A percentile compares a stretch with the other conserved stretches of the same genome.
Evolutionary conservation across 2,888 invertebrate genomes (phyloP).

Genomic region (Cacoxenus indagator): DNA sequence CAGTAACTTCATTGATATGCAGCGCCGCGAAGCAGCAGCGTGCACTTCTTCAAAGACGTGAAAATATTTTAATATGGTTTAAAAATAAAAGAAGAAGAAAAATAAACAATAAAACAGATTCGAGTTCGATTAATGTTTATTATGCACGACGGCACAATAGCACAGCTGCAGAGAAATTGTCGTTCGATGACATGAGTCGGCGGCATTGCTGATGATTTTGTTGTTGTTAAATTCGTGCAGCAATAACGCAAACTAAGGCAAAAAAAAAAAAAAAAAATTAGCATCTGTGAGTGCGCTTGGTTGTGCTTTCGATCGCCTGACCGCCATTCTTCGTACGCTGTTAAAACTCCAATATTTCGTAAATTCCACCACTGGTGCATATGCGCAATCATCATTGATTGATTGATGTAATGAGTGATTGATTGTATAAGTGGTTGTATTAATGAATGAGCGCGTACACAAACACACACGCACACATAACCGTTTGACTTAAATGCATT

Average conservation of each 20-base stretch:
- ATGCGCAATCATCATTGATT: neutral
- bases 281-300: neutral
- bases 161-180: neutral
- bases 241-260: neutral
- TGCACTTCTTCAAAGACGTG: too few species aligned
- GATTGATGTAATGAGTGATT: neutral
- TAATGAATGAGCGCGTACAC: neutral
- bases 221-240: neutral
- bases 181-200: neutral
- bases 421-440: neutral
- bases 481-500: neutral
- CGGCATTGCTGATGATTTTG: neutral
- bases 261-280: neutral
- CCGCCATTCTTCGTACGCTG: neutral
- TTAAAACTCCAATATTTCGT: neutral
- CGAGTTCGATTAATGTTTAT: too few species aligned
- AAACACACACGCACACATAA: neutral
- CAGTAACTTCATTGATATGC: too few species aligned
- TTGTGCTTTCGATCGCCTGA: too few species aligned
- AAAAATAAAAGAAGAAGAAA: too few species aligned
- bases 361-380: neutral
- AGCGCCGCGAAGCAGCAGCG: too few species aligned
- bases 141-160: neutral
- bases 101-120: too few species aligned
- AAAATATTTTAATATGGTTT: too few species aligned